Evolutionary conservation across 2,797 vertebrate genomes (phyloP).

Genomic region (Smutsia gigantea): DNA sequence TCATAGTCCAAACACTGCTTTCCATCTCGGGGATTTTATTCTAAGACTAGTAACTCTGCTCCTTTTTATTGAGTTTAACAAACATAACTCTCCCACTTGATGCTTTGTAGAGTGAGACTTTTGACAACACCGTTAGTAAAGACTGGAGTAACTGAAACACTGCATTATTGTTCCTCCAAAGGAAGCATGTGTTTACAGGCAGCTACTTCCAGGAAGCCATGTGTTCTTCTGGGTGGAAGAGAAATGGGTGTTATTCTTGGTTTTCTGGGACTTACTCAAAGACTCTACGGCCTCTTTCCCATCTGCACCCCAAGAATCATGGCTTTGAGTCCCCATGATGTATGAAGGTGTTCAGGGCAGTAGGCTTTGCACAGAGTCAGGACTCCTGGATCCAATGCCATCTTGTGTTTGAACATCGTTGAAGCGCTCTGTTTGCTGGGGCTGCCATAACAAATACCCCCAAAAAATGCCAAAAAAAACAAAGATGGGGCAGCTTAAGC

Average conservation of each 20-base stretch:
- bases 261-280: slow-evolving; percentile 9
- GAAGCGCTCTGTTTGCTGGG: not conserved
- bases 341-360: not conserved
- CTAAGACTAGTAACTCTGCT: not conserved
- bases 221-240: slow-evolving; percentile 2
- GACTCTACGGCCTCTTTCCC: not conserved
- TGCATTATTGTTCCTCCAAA: not conserved
- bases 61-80: not conserved
- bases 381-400: not conserved
- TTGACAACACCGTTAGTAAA: not conserved
- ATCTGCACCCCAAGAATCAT: not conserved
- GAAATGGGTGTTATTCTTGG: not conserved
- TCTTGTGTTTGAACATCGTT: not conserved
- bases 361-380: too few species aligned
- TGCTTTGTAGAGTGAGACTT: not conserved
- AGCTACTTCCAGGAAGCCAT: not conserved
- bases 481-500: not conserved
- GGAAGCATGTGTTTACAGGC: not conserved
- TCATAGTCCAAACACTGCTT: not conserved
- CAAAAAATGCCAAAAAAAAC: too few species aligned
- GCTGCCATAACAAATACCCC: not conserved
- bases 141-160: not conserved
- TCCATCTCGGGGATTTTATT: not conserved
- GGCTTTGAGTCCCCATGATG: not conserved
- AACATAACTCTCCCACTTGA: not conserved